Base-by-base conservation (phyloP, 1,140 invertebrate genomes). In the Lasaia peninsularis region DNA sequence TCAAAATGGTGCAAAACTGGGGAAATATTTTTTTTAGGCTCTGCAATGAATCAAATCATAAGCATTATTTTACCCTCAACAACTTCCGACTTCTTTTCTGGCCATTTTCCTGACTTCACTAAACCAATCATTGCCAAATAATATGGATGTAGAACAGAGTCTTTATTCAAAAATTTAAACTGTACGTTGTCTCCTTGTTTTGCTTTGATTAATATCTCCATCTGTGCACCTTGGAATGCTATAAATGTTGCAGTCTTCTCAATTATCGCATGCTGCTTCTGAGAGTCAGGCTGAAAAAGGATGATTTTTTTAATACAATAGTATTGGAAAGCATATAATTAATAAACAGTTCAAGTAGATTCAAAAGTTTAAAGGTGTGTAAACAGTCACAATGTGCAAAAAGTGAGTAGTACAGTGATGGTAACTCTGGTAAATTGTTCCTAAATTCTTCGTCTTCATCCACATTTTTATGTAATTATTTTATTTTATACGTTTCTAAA, bases 131-230 rank as follows among this genome's bases (percentile, higher is more conserved):
- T 78, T 77, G 95, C 94, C 65, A 94, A 95, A 83, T 99, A 99
- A 89, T 98, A 99, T 1, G 94, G 93, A 90, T 99, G 94, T 12
- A 99, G 88, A 0, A 89, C 75, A 58, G 96, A 93, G 64, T 96
- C 95, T 80, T 96, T 96, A 35, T 95, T 95, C 14, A 99, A 91
- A 88, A 99, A 99, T 51, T 94, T 91, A 90, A 99, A 99, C 86
- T 98, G 96, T 1, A 94, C 91, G 90, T 99, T 99, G 67, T 95
- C 94, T 0, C 95, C 92, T 85, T 99, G 98, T 87, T 99, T 99
- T 7, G 97, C 96, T 90, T 99, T 99, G 56, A 99, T 94, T 0
- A 99, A 91, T 54, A 99, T 98, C 90, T 99, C 98, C 98, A 99
- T 99, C 90, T 99, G 98, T 28, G 93, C 91, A 0, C 98, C 98